Percentiles rank a stretch among this genome's conserved stretches.
These are phyloP conservation scores for Ceyx margarethae DNA, from an alignment of 2,113 vertebrate genomes.

Conservation along the genomic window DNA sequence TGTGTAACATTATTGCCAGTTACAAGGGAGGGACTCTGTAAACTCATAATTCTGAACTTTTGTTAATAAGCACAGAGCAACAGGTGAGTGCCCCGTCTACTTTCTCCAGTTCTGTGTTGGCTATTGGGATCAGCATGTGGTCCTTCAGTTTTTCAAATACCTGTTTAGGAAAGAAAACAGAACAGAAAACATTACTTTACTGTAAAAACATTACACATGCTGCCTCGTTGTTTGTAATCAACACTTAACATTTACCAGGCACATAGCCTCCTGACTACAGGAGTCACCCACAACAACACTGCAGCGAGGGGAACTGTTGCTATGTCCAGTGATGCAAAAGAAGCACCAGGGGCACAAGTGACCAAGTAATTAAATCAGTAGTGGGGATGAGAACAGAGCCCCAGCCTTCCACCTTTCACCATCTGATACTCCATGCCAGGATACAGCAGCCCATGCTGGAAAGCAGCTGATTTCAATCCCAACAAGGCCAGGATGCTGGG, in stretches of 20 bases:
- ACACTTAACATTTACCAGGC: accelerated
- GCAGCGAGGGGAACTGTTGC: background rate
- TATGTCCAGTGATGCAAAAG: background rate
- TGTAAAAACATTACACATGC: background rate
- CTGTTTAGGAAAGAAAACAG: constrained; percentile 63
- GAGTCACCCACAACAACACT: background rate
- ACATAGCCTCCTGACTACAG: accelerated
- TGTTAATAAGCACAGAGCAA: constrained; percentile 90
- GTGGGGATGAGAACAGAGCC: background rate
- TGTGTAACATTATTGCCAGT: constrained; percentile 65
- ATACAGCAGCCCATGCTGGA: background rate
- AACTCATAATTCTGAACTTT: constrained; percentile 81
- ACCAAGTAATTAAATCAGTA: background rate
- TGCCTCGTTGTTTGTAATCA: accelerated
- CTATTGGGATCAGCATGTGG: constrained; percentile 90
- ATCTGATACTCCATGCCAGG: background rate
- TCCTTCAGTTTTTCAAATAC: constrained; percentile 96
- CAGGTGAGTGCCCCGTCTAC: constrained; percentile 92
- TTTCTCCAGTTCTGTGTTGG: constrained; percentile 84
- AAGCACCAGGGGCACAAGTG: background rate
- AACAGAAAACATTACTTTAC: background rate
- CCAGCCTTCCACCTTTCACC: background rate
- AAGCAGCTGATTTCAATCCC: background rate
- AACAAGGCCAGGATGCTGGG: accelerated
- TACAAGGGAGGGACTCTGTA: constrained; percentile 47